Base-by-base conservation (phyloP, 2,113 vertebrate genomes). In the Boleophthalmus pectinirostris region DNA sequence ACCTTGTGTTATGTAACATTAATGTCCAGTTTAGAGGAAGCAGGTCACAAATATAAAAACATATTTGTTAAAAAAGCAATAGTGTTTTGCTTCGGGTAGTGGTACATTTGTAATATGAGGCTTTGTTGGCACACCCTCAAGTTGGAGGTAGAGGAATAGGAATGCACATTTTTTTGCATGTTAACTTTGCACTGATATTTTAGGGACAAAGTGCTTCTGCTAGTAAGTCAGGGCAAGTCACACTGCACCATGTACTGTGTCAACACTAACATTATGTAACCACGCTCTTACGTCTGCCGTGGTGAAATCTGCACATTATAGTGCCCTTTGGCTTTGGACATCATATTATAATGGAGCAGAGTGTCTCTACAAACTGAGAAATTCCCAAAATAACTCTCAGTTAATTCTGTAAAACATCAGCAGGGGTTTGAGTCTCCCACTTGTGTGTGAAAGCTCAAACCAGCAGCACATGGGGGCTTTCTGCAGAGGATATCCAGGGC, bases 321-420 rank as follows among this genome's bases (percentile, higher is more conserved):
- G 53, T 72, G 56, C 24, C 21, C 0, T 56, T 11, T 72, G 80
- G 54, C 25, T 73, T 58, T 25, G 9, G 5, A 57, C 29, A 68
- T 15, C 46, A 84, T 23, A 69, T 68, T 21, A 54, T 66, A 79
- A 58, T 21, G 60, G 0, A 79, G 65, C 0, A 70, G 49, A 78
- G 25, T 3, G 53, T 7, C 29, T 57, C 21, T 7, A 0, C 54
- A 72, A 25, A 23, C 47, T 4, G 70, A 60, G 70, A 72, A 81
- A 81, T 68, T 18, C 70, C 75, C 71, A 4, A 85, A 90, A 91
- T 88, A 89, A 87, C 81, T 83, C 75, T 35, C 49, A 54, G 82
- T 10, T 90, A 89, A 87, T 89, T 83, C 80, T 77, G 61, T 76
- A 64, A 85, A 83, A 89, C 69, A 57, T 43, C 38, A 43, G 8